Base-by-base conservation (phyloP, 2,888 invertebrate species). In the Arctia plantaginis region DNA sequence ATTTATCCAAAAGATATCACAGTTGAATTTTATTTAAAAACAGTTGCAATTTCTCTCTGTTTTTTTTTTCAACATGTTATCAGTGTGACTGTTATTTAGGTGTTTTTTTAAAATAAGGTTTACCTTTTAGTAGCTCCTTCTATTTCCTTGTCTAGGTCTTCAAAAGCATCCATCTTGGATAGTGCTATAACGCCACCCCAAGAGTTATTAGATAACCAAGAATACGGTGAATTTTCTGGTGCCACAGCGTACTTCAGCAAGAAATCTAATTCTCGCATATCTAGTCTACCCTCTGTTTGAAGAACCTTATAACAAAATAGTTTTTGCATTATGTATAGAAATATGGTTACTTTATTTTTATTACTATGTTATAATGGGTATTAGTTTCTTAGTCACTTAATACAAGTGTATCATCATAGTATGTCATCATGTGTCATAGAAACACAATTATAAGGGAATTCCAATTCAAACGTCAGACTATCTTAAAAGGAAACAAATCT, bases 131-230 rank as follows among this genome's bases (percentile, higher is more conserved):
- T 97, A 0, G 99, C 98, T 0, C 98, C 98, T 92, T 99, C 99
- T 80, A 99, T 98, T 89, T 99, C 99, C 82, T 98, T 97, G 88
- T 99, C 99, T 0, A 99, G 94, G 87, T 97, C 98, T 70, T 97
- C 97, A 90, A 98, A 99, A 7, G 98, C 98, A 18, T 98, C 97
- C 95, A 98, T 96, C 79, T 96, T 96, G 23, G 97, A 95, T 20
- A 99, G 94, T 7, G 97, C 96, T 80, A 98, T 97, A 69, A 99
- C 97, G 0, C 98, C 98, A 44, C 99, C 98, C 98, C 98, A 98
- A 23, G 97, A 96, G 59, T 96, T 94, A 90, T 98, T 97, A 15
- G 97, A 97, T 12, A 99, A 93, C 96, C 99, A 99, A 62, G 97
- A 96, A n/a, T 98, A 97, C 0, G 98, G 98, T 6, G 98, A 98